phyloP scores from a whole-genome alignment of 2,888 invertebrate genomes.

The Uloborus plumipes region DNA sequence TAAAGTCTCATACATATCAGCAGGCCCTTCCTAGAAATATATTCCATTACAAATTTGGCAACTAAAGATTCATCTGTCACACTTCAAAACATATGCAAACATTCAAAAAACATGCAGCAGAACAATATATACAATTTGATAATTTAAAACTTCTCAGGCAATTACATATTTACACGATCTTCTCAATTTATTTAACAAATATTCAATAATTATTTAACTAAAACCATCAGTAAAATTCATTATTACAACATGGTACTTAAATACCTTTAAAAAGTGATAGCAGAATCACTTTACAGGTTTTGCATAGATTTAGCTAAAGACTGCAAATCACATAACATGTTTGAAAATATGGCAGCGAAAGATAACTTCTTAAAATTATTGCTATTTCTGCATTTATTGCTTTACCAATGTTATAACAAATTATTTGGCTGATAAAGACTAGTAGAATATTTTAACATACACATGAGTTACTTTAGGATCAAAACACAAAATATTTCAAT shows the following conservation, averaged over 20 bases:
- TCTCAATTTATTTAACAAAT: constrained; percentile 17
- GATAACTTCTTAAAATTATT: constrained; percentile 16
- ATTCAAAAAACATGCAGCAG: constrained; percentile 46
- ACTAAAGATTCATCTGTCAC: constrained; percentile 54
- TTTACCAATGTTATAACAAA: neutral
- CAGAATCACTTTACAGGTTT: too few species aligned
- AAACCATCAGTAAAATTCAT: constrained; percentile 36
- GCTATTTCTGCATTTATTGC: constrained; percentile 33
- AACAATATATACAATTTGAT: constrained; percentile 54
- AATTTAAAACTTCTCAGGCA: constrained; percentile 57
- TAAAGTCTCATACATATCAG: constrained; percentile 59
- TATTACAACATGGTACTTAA: too few species aligned
- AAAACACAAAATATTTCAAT: too few species aligned
- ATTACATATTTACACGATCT: constrained; percentile 48
- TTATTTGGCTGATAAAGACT: too few species aligned
- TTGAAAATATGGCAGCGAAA: neutral
- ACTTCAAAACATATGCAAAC: constrained; percentile 54
- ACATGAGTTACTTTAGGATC: too few species aligned
- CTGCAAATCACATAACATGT: too few species aligned
- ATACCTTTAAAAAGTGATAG: too few species aligned
- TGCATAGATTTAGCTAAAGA: too few species aligned
- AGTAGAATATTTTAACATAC: too few species aligned
- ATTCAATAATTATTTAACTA: neutral
- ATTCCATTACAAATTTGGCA: constrained; percentile 63
- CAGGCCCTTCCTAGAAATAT: constrained; percentile 62